Base-by-base conservation (phyloP, 2,113 vertebrate genomes). In the Catagonus wagneri region DNA sequence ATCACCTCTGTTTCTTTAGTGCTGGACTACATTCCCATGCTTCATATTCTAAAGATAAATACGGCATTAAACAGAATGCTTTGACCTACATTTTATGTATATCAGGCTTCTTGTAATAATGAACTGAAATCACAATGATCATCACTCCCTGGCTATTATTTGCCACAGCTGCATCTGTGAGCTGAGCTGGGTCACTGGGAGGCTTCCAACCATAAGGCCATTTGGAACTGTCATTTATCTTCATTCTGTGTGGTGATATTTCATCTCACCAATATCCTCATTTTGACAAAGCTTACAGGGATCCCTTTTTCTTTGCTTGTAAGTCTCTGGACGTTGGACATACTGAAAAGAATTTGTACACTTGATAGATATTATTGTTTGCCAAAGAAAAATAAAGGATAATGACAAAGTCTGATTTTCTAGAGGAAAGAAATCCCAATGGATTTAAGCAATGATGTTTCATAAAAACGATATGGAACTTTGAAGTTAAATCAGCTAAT, bases 1-100 rank as follows among this genome's bases (percentile, higher is more conserved):
- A 90, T 97, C 95, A n/a, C 3, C 52, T 95, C 78, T 69, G 91
- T 91, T 66, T 94, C 94, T 93, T 78, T 58, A 94, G 52, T 87
- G 17, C 74, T 87, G 22, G 19, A 72, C 14, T 87, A 72, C 66
- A 88, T 68, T 79, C 25, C 27, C 69, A 76, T 29, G 63, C 95
- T 92, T 96, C 94, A 95, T 95, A 89, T 95, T 39, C 96, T 97
- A 90, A 88, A 98, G 96, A 98, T 91, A 96, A 97, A 97, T 72
- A 94, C 2, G 3, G 44, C 61, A 95, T 52, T 96, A 94, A 97
- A 98, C 65, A 79, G 89, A 98, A 98, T 97, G 96, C 95, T 97
- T 8, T 98, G 98, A 98, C 98, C 98, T 98, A 98, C 92, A 98
- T 98, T 98, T 98, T 98, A 98, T 97, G 98, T 32, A 98, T 95